Evolutionary conservation across 2,797 vertebrate species (phyloP).

Genomic region (Paedocypris micromegethes): DNA sequence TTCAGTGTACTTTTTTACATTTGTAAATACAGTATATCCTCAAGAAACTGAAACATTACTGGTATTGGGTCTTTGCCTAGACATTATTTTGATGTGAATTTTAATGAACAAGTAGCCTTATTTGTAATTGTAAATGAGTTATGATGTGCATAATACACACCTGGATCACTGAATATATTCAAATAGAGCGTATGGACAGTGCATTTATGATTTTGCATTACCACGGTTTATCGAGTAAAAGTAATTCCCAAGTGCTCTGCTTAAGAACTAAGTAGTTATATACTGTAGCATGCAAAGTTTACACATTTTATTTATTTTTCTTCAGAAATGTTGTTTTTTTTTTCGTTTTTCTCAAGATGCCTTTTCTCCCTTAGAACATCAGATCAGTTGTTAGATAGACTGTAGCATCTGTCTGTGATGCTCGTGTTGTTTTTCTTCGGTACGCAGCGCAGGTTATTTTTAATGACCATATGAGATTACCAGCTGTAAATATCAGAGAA

Average conservation of each 20-base stretch:
- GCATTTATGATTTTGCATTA: constrained; percentile 10
- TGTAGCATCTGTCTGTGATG: constrained; percentile 14
- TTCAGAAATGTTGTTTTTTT: too few species aligned
- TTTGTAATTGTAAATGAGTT: constrained; percentile 2
- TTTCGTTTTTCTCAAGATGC: not conserved
- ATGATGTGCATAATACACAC: constrained; percentile 1
- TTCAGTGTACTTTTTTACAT: too few species aligned
- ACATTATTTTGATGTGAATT: not conserved
- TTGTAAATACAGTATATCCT: too few species aligned
- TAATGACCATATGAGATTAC: constrained; percentile 33
- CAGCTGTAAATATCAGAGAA: constrained; percentile 28
- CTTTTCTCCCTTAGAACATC: constrained; percentile 6
- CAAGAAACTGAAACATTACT: too few species aligned
- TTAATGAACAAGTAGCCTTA: constrained; percentile 2
- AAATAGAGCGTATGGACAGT: constrained; percentile 1
- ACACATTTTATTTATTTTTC: too few species aligned
- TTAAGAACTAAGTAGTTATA: constrained; percentile 1
- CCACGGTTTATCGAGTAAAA: constrained; percentile 2
- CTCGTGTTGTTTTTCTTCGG: constrained; percentile 4
- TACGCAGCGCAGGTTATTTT: constrained; percentile 26
- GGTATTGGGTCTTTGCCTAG: not conserved
- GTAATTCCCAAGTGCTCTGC: not conserved
- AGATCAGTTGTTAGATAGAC: constrained; percentile 9
- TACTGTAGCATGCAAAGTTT: constrained; percentile 6
- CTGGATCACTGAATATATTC: constrained; percentile 7